Percentiles rank a stretch among this genome's conserved stretches.
These are phyloP conservation scores for Pomatostomus ruficeps DNA, from an alignment of 2,113 vertebrate species.

Conservation along the genomic window DNA sequence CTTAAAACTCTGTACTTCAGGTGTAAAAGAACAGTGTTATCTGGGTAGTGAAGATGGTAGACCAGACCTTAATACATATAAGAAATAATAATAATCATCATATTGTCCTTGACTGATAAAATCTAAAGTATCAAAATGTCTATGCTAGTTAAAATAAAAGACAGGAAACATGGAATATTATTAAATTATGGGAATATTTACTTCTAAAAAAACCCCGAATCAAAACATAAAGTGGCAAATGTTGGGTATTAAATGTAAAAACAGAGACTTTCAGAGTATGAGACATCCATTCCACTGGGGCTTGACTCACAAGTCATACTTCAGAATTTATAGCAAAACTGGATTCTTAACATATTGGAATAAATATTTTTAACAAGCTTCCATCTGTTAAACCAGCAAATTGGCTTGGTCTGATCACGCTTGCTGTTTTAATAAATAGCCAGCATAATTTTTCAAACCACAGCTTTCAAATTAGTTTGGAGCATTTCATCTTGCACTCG, in stretches of 20 bases:
- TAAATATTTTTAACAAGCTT: conserved; percentile 58
- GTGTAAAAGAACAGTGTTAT: background rate
- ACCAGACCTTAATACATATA: background rate
- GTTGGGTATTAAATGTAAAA: conserved; percentile 23
- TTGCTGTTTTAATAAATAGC: conserved; percentile 59
- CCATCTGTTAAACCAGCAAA: conserved; percentile 57
- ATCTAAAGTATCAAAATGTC: background rate
- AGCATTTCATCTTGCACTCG: background rate
- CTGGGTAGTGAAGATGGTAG: background rate
- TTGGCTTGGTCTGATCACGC: conserved; percentile 46
- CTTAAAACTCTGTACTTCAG: background rate
- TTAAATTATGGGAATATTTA: background rate
- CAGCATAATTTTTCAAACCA: conserved; percentile 47
- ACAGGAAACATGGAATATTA: background rate
- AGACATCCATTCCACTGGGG: conserved; percentile 38
- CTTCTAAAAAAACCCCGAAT: background rate
- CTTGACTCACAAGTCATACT: conserved; percentile 57
- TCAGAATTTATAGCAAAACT: conserved; percentile 55
- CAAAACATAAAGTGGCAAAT: background rate
- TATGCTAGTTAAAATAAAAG: background rate
- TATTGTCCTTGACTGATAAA: background rate
- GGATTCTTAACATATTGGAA: conserved; percentile 61
- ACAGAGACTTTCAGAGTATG: conserved; percentile 19
- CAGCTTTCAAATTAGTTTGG: conserved; percentile 35
- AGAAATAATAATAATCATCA: background rate